A percentile compares a stretch with the other conserved stretches of the same genome.
Evolutionary conservation across 2,113 vertebrate species (phyloP).

Genomic region (Perca fluviatilis): DNA sequence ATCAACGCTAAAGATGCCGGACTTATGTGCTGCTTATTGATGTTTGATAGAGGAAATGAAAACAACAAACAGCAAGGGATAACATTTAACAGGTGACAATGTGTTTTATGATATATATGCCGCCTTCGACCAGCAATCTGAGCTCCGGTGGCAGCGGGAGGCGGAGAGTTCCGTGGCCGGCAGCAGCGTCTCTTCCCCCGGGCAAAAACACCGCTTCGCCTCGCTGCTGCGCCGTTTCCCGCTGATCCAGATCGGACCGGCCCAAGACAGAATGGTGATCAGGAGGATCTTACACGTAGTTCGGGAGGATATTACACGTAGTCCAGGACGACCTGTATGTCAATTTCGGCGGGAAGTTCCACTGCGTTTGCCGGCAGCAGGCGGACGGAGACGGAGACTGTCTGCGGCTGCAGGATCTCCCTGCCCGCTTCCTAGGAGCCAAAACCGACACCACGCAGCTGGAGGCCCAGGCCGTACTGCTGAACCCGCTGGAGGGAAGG

Average conservation of each 20-base stretch:
- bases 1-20: no score
- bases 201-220: constrained; percentile 78
- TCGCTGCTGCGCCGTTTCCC: constrained; percentile 91
- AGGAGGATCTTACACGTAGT: constrained; percentile 92
- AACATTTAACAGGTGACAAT: no score
- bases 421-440: constrained; percentile 91
- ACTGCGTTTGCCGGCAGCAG: constrained; percentile 88
- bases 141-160: constrained; percentile 57
- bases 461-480: constrained; percentile 91
- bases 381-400: constrained; percentile 87
- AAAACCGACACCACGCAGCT: constrained; percentile 90
- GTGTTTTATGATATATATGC: constrained; percentile 14
- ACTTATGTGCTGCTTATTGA: no score
- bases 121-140: constrained; percentile 78
- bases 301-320: no score
- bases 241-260: constrained; percentile 93
- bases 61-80: no score
- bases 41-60: no score
- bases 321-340: constrained; percentile 93
- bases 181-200: constrained; percentile 74
- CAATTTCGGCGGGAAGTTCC: constrained; percentile 95
- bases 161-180: background rate
- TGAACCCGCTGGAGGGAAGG: constrained; percentile 85
- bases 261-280: constrained; percentile 88
- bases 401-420: constrained; percentile 90